Evolutionary conservation across 1,140 invertebrate species (phyloP), one percentile per base, ranked within the genome.

Genomic region (Cotesia glomerata): DNA sequence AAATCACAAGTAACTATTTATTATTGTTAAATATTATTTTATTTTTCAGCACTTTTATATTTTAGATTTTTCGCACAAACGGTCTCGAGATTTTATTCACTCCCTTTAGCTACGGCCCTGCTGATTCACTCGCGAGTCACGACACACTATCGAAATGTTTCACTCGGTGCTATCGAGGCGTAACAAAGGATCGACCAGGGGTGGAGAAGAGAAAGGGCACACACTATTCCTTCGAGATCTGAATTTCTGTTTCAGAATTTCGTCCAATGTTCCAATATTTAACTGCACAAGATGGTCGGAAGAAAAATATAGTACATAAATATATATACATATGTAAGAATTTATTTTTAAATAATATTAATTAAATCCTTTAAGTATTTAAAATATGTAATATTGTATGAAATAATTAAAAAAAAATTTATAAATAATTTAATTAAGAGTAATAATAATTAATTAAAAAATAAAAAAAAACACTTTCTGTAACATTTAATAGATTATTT

Each of bases 91-190:
- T 45, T 5, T 3, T 45, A 45, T 45, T 45, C 32, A 13, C 54
- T 8, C 39, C 52, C 32, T 59, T 73, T 34, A 32, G 11, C 66
- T 76, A 71, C 66, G 64, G 73, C 71, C 52, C 63, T 52, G 51
- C 54, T 16, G 18, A 56, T 62, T 58, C 34, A 65, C 32, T 58
- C 34, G 11, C 51, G 39, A 63, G 13, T 16, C 62, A 18, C 39
- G 34, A 36, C 18, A 36, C 34, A 58, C 51, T 39, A 39, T 68
- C 52, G 26, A 68, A 68, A 66, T 34, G 45, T 54, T 66, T 66
- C 64, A 52, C 64, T 62, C 26, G 18, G 62, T 45, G 39, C 39
- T 45, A 45, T 52, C 67, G 56, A 64, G 45, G 26, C 49, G 64
- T 66, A 66, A 68, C 66, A 68, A 68, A 68, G 66, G 66, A 68